Evolutionary conservation across 2,797 vertebrate genomes (phyloP).

Genomic region (Rhincodon typus): DNA sequence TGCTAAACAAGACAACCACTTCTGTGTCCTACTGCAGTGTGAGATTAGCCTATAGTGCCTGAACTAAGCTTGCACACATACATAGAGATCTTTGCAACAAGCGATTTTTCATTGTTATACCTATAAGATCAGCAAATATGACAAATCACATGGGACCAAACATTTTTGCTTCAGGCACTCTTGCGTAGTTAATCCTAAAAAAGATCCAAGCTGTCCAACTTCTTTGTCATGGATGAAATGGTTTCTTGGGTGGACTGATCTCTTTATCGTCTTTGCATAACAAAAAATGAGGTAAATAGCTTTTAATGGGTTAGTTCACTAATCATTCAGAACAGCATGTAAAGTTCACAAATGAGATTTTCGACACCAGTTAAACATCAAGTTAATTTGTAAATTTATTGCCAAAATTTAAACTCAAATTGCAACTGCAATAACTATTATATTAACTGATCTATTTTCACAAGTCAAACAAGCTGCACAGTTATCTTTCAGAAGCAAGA

Average conservation of each 20-base stretch:
- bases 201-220: no score
- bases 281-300: not conserved
- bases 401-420: not conserved
- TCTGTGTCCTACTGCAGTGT: no score
- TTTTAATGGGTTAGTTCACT: not conserved
- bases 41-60: no score
- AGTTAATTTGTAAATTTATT: not conserved
- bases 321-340: not conserved
- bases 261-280: slow-evolving; percentile 39
- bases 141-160: no score
- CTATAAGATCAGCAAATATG: no score
- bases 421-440: not conserved
- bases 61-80: no score
- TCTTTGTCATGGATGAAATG: no score
- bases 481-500: not conserved
- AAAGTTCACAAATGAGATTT: not conserved
- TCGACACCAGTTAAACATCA: not conserved
- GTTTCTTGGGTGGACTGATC: slow-evolving; percentile 34
- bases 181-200: no score
- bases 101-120: no score
- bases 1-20: no score
- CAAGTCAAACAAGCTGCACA: not conserved
- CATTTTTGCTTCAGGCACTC: no score
- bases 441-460: not conserved
- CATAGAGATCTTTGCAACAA: no score